Percentiles rank a stretch among this genome's conserved stretches.
These are phyloP conservation scores for Myotis lucifugus DNA, from an alignment of 2,113 vertebrate genomes.

Conservation along the genomic window DNA sequence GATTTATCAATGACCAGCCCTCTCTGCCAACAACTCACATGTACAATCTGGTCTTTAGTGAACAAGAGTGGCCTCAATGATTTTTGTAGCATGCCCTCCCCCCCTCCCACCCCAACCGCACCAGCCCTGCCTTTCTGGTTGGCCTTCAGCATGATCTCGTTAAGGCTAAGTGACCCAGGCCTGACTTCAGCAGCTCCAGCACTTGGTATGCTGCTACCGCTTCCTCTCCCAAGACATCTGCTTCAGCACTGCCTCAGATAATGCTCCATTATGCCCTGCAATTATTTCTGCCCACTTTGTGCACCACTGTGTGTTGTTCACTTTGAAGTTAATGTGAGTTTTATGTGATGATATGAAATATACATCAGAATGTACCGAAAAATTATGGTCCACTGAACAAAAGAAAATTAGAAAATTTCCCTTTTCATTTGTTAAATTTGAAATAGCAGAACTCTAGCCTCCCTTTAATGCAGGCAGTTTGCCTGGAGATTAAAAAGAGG, in stretches of 20 bases:
- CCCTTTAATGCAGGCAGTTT: background rate
- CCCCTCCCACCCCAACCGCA: too few relatives aligned
- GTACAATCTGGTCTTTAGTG: background rate
- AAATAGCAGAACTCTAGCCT: background rate
- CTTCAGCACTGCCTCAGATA: conserved; percentile 50
- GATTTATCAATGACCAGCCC: conserved; percentile 24
- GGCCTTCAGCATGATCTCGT: conserved; percentile 51
- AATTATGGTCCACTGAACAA: background rate
- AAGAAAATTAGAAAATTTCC: background rate
- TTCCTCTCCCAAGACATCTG: conserved; percentile 63
- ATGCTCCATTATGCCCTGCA: conserved; percentile 66
- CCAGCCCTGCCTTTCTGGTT: background rate
- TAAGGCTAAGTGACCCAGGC: conserved; percentile 21
- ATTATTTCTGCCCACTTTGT: conserved; percentile 47
- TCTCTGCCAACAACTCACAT: background rate
- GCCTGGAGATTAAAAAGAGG: background rate
- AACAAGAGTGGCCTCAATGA: background rate
- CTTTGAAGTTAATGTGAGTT: conserved; percentile 75
- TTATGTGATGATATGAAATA: conserved; percentile 71
- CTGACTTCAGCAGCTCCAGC: background rate
- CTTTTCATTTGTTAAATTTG: conserved; percentile 54
- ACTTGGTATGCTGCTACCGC: conserved; percentile 21
- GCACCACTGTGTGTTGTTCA: conserved; percentile 13
- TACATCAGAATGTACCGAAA: conserved; percentile 4
- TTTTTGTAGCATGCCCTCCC: background rate